Evolutionary conservation across 2,888 invertebrate genomes (phyloP), one percentile per base, ranked within the genome.

Genomic region (Diadegma fenestrale): DNA sequence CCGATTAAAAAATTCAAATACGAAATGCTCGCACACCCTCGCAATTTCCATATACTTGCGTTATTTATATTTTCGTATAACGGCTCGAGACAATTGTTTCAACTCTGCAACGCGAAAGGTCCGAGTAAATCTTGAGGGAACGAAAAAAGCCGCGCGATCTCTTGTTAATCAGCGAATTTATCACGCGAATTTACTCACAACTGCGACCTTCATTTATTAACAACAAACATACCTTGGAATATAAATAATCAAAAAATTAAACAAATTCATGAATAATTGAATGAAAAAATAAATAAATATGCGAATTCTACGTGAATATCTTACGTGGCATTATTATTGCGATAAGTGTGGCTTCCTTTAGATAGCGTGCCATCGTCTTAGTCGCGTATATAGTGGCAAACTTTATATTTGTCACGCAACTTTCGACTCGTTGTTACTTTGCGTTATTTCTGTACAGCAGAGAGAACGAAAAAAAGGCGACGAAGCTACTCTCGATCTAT

Each of bases 341-440:
- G 90, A 90, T 89, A 90, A 64, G 86, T 80, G 84, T 80, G 84
- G 90, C 90, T 92, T 91, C 91, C 91, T 92, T 89, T 80, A 89
- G 92, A 91, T 91, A 91, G 89, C 87, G 81, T 76, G 83, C 51
- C 82, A 72, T 33, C 30, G 48, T 71, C 72, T 51, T 30, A 41
- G 61, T 54, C 63, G 73, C 63, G 81, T 63, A n/a, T n/a, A n/a
- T n/a, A 37, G 73, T 68, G 68, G 77, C 78, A 64, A 85, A 85
- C 79, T 79, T 71, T 82, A 79, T 79, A 79, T 79, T 85, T 85
- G 79, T 82, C 79, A 79, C 75, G 85, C 85, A 80, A 48, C 80
- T 82, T 80, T 85, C 80, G 58, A 79, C 80, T 77, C 66, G 19
- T 68, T 68, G 75, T 75, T 69, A 51, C 33, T 61, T 41, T 5